These are phyloP conservation scores for Drosophila kurseongensis DNA, from an alignment of 1,140 invertebrate genomes.

Conservation along the genomic window DNA sequence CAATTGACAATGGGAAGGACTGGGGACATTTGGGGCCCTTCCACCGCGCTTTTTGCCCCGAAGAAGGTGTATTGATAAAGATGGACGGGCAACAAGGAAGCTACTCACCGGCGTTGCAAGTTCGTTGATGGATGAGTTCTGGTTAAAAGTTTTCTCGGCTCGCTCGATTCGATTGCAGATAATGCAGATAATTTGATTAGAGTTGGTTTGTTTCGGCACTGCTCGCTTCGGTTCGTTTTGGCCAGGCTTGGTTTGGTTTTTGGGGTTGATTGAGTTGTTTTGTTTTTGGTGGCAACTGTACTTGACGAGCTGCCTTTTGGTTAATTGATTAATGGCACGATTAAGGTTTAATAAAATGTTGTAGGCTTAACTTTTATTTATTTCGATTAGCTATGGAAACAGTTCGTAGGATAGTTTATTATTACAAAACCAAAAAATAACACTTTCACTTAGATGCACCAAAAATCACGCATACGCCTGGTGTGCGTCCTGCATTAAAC, in stretches of 20 bases:
- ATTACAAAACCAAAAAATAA: neutral
- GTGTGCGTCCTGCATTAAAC: conserved; percentile 2
- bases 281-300: conserved; percentile 47
- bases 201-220: conserved; percentile 3
- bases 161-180: conserved; percentile 11
- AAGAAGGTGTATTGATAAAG: conserved; percentile 15
- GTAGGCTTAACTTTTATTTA: neutral
- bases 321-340: conserved; percentile 25
- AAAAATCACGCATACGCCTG: conserved; percentile 33
- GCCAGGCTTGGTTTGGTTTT: neutral
- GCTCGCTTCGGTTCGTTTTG: conserved; percentile 4
- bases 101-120: conserved; percentile 23
- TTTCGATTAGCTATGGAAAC: neutral
- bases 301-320: conserved; percentile 11
- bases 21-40: neutral
- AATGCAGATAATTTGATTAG: conserved; percentile 28
- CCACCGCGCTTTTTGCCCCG: no score
- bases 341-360: neutral
- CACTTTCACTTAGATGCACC: neutral
- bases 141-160: conserved; percentile 18
- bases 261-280: conserved; percentile 35
- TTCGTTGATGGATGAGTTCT: conserved; percentile 24
- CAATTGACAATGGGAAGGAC: neutral
- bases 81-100: conserved; percentile 30
- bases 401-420: neutral